phyloP scores from a whole-genome alignment of 2,113 vertebrate genomes.

The Pterocles orientalis region DNA sequence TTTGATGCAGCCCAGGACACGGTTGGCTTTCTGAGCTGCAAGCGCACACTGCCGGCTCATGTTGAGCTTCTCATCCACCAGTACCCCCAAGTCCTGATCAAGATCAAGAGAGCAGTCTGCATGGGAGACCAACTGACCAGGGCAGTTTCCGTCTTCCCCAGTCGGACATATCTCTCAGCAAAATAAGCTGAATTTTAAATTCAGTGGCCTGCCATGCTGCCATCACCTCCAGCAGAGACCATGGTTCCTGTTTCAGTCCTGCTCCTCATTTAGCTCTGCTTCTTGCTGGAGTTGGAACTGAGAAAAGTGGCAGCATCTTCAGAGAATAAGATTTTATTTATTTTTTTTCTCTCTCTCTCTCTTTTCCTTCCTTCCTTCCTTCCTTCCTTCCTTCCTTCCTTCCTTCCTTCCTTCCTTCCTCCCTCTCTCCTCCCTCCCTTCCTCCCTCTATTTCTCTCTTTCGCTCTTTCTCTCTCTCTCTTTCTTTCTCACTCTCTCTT shows the following conservation, averaged over 20 bases:
- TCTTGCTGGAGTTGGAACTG: neutral
- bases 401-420: no score
- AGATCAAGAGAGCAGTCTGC: neutral
- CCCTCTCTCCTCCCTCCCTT: no score
- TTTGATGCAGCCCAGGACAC: no score
- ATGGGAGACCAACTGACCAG: neutral
- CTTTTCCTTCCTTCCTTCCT: neutral
- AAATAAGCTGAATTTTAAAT: neutral
- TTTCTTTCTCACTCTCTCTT: neutral
- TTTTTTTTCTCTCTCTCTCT: neutral
- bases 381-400: no score
- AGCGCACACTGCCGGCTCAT: no score
- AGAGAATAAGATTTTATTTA: neutral
- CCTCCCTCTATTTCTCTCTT: fast-evolving
- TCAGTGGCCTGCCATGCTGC: neutral
- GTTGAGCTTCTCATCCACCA: no score
- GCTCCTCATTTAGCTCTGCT: neutral
- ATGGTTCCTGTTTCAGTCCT: neutral
- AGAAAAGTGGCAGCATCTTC: neutral
- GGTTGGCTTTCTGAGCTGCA: no score
- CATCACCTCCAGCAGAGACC: neutral
- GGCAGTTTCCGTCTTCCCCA: neutral
- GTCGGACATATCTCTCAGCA: fast-evolving
- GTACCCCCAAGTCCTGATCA: no score
- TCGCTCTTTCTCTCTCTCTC: no score